phyloP scores from a whole-genome alignment of 2,797 vertebrate species.

The Myotis findleyi region DNA sequence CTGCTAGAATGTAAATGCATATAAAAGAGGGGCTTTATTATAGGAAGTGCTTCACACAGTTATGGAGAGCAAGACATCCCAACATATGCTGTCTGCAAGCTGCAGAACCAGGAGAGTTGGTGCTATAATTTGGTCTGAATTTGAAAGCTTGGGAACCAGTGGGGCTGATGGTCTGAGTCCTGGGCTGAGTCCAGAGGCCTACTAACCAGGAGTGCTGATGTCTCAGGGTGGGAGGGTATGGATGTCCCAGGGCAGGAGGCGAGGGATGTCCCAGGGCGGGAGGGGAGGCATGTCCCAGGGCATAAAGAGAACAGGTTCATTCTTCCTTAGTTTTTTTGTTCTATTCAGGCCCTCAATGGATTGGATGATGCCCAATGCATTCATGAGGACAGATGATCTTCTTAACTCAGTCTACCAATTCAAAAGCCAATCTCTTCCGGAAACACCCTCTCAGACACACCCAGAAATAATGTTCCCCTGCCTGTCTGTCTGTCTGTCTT shows the following conservation, averaged over 20 bases:
- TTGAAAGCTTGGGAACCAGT: background rate
- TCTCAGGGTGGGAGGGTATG: background rate
- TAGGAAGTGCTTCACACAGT: background rate
- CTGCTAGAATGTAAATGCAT: background rate
- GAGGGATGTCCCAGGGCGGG: background rate
- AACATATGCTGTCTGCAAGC: background rate
- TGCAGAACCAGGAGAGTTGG: background rate
- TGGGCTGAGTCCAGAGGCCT: background rate
- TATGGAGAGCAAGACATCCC: background rate
- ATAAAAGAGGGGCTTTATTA: background rate
- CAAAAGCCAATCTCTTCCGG: background rate
- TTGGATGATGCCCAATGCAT: background rate
- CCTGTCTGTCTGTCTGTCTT: background rate
- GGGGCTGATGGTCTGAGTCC: background rate
- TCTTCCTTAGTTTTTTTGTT: background rate
- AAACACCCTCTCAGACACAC: background rate
- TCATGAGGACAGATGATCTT: too few species aligned
- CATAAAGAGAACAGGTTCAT: background rate
- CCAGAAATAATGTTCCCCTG: background rate
- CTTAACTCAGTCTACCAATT: background rate
- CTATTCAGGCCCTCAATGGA: background rate
- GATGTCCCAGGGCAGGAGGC: too few species aligned
- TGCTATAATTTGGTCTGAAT: background rate
- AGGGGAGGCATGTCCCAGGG: background rate
- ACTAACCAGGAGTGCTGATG: background rate